Conservation (phyloP, 1,140 invertebrate species). For the Anastrepha obliqua region DNA sequence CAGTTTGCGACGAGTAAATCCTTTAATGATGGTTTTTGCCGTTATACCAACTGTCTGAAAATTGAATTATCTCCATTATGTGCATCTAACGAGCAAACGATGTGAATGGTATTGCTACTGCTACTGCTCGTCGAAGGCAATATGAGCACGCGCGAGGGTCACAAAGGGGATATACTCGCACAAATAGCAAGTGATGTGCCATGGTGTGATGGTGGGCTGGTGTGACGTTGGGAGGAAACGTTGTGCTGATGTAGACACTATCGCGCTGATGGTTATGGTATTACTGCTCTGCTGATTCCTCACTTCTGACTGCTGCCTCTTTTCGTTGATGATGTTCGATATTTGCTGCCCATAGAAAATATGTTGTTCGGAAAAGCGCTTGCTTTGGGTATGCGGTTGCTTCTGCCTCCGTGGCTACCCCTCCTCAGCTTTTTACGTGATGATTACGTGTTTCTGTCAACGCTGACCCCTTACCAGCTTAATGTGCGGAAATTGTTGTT, state of each 20-base stretch:
- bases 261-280: constrained; percentile 12
- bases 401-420: background rate
- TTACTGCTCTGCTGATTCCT: background rate
- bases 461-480: background rate
- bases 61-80: constrained; percentile 72
- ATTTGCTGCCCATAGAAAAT: constrained; percentile 19
- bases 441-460: constrained; percentile 40
- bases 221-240: background rate
- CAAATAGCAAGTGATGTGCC: background rate
- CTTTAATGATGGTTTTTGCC: constrained; percentile 74
- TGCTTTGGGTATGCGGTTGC: background rate
- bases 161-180: background rate
- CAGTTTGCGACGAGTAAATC: constrained; percentile 63
- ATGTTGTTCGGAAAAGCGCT: background rate
- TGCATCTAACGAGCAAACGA: constrained; percentile 68
- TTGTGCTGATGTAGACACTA: background rate
- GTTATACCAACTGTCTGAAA: constrained; percentile 74
- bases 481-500: constrained; percentile 39
- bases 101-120: constrained; percentile 7
- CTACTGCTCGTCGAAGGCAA: background rate
- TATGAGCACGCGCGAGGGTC: background rate
- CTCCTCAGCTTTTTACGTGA: background rate
- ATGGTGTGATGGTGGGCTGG: background rate
- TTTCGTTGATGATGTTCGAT: background rate
- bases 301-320: background rate